phyloP scores from a whole-genome alignment of 2,113 vertebrate genomes.

The Dromas ardeola region DNA sequence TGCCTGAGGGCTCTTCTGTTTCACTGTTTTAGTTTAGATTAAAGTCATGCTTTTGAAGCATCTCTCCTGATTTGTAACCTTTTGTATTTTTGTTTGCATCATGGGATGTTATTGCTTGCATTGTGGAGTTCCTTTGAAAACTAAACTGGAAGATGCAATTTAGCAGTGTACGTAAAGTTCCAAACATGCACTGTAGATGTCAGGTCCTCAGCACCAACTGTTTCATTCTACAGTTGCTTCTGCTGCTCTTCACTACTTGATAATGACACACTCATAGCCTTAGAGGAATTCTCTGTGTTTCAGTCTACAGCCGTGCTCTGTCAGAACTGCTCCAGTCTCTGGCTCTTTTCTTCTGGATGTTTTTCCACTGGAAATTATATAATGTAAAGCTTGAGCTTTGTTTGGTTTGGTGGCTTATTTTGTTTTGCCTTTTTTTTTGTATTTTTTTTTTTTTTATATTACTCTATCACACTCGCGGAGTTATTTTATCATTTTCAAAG shows the following conservation, averaged over 20 bases:
- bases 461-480: rapidly evolving
- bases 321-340: background rate
- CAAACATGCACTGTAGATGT: background rate
- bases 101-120: background rate
- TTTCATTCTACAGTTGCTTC: background rate
- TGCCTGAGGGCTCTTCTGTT: background rate
- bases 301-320: rapidly evolving
- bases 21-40: background rate
- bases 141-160: background rate
- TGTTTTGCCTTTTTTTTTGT: no score
- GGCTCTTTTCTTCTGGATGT: background rate
- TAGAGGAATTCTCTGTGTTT: background rate
- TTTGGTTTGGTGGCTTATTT: background rate
- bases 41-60: background rate
- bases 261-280: background rate
- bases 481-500: background rate
- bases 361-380: background rate
- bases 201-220: background rate
- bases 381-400: background rate
- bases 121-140: background rate
- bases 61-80: background rate
- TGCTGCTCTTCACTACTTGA: background rate
- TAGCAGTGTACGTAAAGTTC: background rate
- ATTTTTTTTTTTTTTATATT: background rate
- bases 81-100: background rate